Evolutionary conservation across 2,797 vertebrate species (phyloP).

Genomic region (Glyptemys insculpta): DNA sequence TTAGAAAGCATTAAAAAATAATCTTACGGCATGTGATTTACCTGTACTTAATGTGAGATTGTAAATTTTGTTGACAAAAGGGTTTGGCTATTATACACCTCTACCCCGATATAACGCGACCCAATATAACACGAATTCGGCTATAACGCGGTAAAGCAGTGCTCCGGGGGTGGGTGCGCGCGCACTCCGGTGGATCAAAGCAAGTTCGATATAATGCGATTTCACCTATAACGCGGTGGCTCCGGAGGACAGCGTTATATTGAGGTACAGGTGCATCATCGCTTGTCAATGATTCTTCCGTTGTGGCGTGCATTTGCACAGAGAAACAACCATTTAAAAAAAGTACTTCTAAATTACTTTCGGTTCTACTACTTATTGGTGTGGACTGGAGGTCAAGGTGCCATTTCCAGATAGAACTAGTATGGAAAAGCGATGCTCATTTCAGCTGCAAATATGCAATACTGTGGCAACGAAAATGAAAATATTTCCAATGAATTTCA

Average conservation of each 20-base stretch:
- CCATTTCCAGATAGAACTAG: background rate
- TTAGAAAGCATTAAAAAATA: background rate
- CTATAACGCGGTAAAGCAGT: too few relatives aligned
- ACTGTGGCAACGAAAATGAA: background rate
- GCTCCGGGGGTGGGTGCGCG: too few relatives aligned
- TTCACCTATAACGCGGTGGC: too few relatives aligned
- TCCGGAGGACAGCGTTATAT: too few relatives aligned
- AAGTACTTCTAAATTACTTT: background rate
- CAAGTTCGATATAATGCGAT: too few relatives aligned
- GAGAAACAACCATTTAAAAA: rapidly evolving
- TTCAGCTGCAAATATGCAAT: background rate
- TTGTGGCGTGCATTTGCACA: background rate
- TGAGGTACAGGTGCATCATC: background rate
- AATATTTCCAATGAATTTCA: background rate
- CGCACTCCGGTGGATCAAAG: too few relatives aligned
- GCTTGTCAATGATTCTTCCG: background rate
- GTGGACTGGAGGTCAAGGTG: background rate
- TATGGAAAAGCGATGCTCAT: background rate
- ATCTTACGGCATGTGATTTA: background rate
- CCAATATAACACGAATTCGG: too few relatives aligned
- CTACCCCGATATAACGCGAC: too few relatives aligned
- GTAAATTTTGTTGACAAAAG: background rate
- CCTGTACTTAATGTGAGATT: background rate
- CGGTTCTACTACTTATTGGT: background rate
- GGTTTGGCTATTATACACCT: background rate